Conservation (phyloP, 1,140 invertebrate species). For the Ridgeia piscesae region DNA sequence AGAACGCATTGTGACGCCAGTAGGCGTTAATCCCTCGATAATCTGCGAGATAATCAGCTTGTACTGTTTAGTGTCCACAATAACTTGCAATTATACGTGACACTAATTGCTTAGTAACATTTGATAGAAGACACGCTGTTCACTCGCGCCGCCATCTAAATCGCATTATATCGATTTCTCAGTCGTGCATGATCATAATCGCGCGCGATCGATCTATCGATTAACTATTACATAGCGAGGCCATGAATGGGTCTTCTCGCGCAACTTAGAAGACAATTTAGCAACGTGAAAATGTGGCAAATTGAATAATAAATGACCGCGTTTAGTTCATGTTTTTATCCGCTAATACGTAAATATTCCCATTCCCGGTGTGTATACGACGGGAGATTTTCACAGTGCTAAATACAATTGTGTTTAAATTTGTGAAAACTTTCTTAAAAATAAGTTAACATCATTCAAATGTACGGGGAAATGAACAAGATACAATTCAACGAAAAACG, state of each 20-base stretch:
- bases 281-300: neutral
- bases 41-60: conserved; percentile 5
- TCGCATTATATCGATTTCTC: neutral
- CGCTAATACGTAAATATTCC: neutral
- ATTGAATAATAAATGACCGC: neutral
- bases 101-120: conserved; percentile 1
- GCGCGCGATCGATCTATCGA: neutral
- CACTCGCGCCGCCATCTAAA: neutral
- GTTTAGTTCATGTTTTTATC: neutral
- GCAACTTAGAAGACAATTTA: neutral
- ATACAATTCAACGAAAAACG: neutral
- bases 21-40: neutral
- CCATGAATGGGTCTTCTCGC: neutral
- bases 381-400: too few relatives aligned
- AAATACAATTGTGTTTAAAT: neutral
- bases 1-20: neutral
- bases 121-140: neutral
- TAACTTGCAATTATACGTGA: conserved; percentile 1
- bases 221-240: neutral
- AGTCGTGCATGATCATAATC: neutral
- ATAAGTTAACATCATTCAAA: neutral
- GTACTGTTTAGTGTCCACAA: conserved; percentile 5
- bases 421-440: neutral
- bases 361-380: neutral
- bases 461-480: neutral